Conservation (phyloP, 2,888 invertebrate species). For the Megastigmus dorsalis region DNA sequence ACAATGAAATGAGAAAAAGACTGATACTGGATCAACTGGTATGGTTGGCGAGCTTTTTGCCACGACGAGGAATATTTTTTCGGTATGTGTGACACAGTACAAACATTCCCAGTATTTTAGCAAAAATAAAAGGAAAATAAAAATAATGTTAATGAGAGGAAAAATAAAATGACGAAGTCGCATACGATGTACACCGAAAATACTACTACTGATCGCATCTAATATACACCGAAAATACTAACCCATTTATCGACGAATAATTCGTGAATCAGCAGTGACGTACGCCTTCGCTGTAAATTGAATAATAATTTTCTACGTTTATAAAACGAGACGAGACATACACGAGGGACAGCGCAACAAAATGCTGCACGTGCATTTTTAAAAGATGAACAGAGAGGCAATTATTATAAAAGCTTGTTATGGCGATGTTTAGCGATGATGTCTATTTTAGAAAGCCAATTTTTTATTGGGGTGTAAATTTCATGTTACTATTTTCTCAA, state of each 20-base stretch:
- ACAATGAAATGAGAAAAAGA: slow-evolving; percentile 53
- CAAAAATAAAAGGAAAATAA: slow-evolving; percentile 13
- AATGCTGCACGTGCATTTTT: slow-evolving; percentile 4
- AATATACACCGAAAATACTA: neutral
- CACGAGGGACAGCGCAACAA: too few relatives aligned
- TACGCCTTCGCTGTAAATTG: neutral
- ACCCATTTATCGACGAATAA: neutral
- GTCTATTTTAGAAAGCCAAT: too few relatives aligned
- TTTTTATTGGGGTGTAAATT: too few relatives aligned
- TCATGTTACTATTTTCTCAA: too few relatives aligned
- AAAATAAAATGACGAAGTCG: neutral
- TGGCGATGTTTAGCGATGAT: neutral
- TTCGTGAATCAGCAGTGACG: slow-evolving; percentile 8
- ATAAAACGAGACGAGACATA: slow-evolving; percentile 19
- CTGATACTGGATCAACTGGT: slow-evolving; percentile 49
- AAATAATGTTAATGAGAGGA: neutral
- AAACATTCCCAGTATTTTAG: slow-evolving; percentile 51
- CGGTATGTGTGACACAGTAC: slow-evolving; percentile 39
- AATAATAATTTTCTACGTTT: slow-evolving; percentile 47
- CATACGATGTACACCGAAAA: neutral
- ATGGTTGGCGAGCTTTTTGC: slow-evolving; percentile 22
- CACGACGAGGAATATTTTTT: slow-evolving; percentile 17
- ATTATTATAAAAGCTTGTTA: slow-evolving; percentile 19
- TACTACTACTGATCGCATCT: neutral
- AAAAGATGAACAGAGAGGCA: neutral